A percentile compares a stretch with the other conserved stretches of the same genome.
phyloP scores from a whole-genome alignment of 2,797 vertebrate species.

The Helostoma temminkii region DNA sequence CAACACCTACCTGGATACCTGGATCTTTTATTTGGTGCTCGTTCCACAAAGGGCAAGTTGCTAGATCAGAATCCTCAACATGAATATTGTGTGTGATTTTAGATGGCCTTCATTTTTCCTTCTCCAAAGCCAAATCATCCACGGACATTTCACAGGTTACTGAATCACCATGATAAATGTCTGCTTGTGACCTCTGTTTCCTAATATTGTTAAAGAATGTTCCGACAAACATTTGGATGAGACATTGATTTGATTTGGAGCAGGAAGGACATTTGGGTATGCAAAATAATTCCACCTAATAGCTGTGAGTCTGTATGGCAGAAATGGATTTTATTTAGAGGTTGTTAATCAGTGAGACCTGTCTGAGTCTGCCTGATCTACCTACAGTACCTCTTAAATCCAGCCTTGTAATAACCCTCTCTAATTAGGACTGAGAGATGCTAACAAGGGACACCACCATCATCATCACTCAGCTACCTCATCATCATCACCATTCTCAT shows the following conservation, averaged over 20 bases:
- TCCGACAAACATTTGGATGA: slow-evolving; percentile 31
- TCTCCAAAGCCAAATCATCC: slow-evolving; percentile 21
- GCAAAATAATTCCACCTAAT: slow-evolving; percentile 57
- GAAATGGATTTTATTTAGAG: slow-evolving; percentile 68
- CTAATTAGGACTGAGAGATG: slow-evolving; percentile 81
- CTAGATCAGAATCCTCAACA: not conserved
- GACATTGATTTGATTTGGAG: slow-evolving; percentile 59
- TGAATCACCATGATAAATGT: slow-evolving; percentile 46
- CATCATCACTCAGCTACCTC: slow-evolving; percentile 80
- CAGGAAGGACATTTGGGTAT: slow-evolving; percentile 56
- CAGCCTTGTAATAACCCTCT: slow-evolving; percentile 74
- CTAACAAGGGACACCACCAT: slow-evolving; percentile 79
- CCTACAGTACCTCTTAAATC: slow-evolving; percentile 73
- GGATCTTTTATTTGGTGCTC: not conserved
- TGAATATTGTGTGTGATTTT: not conserved
- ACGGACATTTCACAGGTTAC: slow-evolving; percentile 27
- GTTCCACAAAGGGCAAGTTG: not conserved
- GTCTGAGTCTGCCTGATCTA: slow-evolving; percentile 60
- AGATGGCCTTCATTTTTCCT: not conserved
- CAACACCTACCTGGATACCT: not conserved
- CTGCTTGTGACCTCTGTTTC: slow-evolving; percentile 39
- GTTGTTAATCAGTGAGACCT: slow-evolving; percentile 71
- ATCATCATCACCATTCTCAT: slow-evolving; percentile 83
- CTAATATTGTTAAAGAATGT: slow-evolving; percentile 36
- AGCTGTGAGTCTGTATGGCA: slow-evolving; percentile 41